These are phyloP conservation scores for Alaudala cheleensis DNA, from an alignment of 2,113 vertebrate species.

Conservation along the genomic window DNA sequence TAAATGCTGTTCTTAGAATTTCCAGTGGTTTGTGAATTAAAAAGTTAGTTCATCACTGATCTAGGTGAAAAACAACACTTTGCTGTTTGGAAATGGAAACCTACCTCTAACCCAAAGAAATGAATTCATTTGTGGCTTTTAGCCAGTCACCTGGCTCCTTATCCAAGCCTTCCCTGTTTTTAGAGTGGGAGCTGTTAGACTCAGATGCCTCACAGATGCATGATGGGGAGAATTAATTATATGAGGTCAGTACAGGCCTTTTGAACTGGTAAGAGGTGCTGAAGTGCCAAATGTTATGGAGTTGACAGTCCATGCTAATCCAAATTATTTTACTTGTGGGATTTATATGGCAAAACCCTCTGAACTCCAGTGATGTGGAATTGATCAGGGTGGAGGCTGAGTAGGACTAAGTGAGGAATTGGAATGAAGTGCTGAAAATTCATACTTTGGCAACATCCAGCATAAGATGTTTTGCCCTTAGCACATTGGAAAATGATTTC, in stretches of 20 bases:
- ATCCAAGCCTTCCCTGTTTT: background rate
- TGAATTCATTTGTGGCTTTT: background rate
- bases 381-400: background rate
- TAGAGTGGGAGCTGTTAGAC: background rate
- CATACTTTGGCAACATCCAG: background rate
- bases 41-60: background rate
- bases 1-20: background rate
- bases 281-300: background rate
- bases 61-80: background rate
- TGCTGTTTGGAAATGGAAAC: background rate
- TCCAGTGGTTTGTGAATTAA: background rate
- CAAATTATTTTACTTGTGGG: background rate
- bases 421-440: background rate
- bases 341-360: background rate
- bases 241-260: background rate
- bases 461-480: background rate
- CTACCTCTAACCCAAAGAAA: background rate
- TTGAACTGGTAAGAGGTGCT: background rate
- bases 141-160: background rate
- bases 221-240: background rate
- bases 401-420: background rate
- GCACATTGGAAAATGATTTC: background rate
- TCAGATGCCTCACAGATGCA: background rate
- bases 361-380: background rate
- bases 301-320: background rate